Evolutionary conservation across 1,140 invertebrate species (phyloP), one percentile per base, ranked within the genome.

Genomic region (Papilio polyxenes): DNA sequence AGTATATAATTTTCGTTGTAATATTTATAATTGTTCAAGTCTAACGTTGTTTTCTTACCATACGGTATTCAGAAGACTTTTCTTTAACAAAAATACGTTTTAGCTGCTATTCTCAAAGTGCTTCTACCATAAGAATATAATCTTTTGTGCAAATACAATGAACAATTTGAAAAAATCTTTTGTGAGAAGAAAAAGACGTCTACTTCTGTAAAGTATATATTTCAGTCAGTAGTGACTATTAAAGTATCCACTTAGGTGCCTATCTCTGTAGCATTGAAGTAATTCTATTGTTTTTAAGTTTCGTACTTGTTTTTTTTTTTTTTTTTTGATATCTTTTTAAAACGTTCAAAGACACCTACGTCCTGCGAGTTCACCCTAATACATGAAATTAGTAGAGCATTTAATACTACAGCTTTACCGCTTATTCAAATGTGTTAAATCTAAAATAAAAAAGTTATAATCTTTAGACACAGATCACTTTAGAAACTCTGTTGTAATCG

Each of bases 131-230:
- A 72, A 72, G 23, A 72, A 40, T 72, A 72, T 72, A 72, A 72
- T 72, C 65, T 72, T 72, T 72, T 72, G 65, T 72, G 31, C 11
- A 72, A 72, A 72, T 37, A 37, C 65, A 72, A 72, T 72, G 65
- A 5, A 72, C 65, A 72, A 37, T 31, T 72, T 40, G 65, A 72
- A 5, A 17, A 72, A 72, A 72, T 37, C 10, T 72, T 72, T 72
- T 72, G 65, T 72, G 13, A 40, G 65, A 40, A 72, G 17, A 37
- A 40, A 72, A 72, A 72, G 65, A 72, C 23, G 23, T 15, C 23
- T 72, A 72, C 31, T 72, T 72, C 11, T 72, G 13, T 37, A 13
- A 23, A 15, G 40, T 72, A 40, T 72, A 40, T 23, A 31, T 65
- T 31, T 65, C 23, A 72, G n/a, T 59, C n/a, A 20, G 56, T 59